These are phyloP conservation scores for Sesia apiformis DNA, from an alignment of 2,888 invertebrate genomes.

Conservation along the genomic window DNA sequence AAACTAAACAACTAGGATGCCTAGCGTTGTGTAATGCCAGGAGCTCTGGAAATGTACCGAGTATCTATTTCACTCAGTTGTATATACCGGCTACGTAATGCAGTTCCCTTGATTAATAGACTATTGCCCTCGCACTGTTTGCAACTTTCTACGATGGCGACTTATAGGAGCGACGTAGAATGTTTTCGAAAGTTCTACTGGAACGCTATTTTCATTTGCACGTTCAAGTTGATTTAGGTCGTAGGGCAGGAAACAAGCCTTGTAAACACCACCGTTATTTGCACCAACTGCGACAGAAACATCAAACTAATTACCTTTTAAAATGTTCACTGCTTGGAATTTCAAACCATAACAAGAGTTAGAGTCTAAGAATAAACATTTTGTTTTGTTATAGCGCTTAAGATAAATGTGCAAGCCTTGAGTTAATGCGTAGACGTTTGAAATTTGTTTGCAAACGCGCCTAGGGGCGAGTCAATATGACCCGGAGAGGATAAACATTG, in stretches of 20 bases:
- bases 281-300: neutral
- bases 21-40: neutral
- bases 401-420: neutral
- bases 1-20: too few relatives aligned
- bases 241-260: neutral
- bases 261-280: neutral
- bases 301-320: neutral
- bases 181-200: neutral
- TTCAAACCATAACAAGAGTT: neutral
- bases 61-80: neutral
- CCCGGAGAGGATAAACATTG: slow-evolving; percentile 9
- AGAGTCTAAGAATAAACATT: neutral
- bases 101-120: neutral
- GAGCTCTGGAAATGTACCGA: neutral
- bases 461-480: slow-evolving; percentile 12
- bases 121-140: neutral
- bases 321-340: neutral
- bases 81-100: neutral
- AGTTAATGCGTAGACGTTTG: neutral
- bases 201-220: neutral
- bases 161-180: neutral
- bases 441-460: neutral
- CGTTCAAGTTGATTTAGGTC: neutral
- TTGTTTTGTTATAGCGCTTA: neutral
- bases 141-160: neutral